Percentiles rank a stretch among this genome's conserved stretches.
Evolutionary conservation across 2,888 invertebrate species (phyloP).

Genomic region (Cinara cedri): DNA sequence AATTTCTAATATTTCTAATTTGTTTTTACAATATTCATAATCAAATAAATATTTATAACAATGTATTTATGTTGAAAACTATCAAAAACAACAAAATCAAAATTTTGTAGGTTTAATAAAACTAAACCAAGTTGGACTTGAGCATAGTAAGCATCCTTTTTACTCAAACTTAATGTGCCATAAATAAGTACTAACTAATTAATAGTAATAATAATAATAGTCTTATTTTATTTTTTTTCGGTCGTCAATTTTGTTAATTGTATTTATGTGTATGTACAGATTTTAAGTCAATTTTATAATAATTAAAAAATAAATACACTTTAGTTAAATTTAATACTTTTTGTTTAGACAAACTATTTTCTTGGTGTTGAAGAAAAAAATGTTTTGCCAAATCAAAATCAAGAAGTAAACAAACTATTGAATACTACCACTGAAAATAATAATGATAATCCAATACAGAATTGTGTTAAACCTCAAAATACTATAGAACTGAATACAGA

Average conservation of each 20-base stretch:
- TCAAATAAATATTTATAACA: constrained; percentile 4
- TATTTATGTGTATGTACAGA: too few species aligned
- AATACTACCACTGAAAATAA: neutral
- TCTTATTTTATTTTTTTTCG: too few species aligned
- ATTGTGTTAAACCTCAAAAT: neutral
- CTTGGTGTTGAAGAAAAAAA: neutral
- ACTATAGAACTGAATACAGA: neutral
- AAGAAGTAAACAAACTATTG: neutral
- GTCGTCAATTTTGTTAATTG: too few species aligned
- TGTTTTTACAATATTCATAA: neutral
- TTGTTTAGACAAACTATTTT: too few species aligned
- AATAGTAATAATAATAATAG: too few species aligned
- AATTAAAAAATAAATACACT: too few species aligned
- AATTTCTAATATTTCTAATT: neutral
- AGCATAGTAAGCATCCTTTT: neutral
- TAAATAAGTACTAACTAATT: too few species aligned
- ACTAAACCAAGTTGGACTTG: neutral
- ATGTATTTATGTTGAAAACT: neutral
- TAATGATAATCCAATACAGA: neutral
- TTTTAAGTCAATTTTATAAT: too few species aligned
- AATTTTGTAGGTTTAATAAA: neutral
- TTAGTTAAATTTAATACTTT: too few species aligned
- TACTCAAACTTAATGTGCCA: neutral
- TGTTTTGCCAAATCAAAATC: neutral
- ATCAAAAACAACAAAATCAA: constrained; percentile 7